Percentiles rank a stretch among this genome's conserved stretches.
Conservation (phyloP, 2,888 invertebrate genomes). For the Taphrorychus bicolor region DNA sequence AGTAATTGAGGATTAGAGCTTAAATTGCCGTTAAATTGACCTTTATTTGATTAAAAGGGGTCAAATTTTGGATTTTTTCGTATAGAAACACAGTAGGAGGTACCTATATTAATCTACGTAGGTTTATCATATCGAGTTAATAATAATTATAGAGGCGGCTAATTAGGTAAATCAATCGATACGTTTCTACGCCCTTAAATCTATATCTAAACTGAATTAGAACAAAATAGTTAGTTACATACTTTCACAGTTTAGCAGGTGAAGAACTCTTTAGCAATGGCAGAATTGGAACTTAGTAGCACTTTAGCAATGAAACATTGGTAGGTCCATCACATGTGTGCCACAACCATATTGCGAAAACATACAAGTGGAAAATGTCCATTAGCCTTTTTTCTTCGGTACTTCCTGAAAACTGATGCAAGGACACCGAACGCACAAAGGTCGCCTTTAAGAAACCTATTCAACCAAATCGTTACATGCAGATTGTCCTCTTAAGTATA, state of each 20-base stretch:
- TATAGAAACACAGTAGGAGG: no score
- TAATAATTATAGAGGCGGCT: no score
- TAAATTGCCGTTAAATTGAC: slow-evolving; percentile 26
- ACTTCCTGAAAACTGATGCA: slow-evolving; percentile 37
- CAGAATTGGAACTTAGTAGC: no score
- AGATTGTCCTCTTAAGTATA: slow-evolving; percentile 43
- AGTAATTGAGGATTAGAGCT: slow-evolving; percentile 21
- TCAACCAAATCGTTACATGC: slow-evolving; percentile 46
- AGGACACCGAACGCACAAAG: slow-evolving; percentile 36
- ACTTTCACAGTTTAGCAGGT: no score
- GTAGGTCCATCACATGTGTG: background rate
- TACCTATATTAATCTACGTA: no score
- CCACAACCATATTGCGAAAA: background rate
- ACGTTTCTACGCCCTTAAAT: no score
- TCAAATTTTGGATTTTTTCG: background rate
- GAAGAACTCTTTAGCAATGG: no score
- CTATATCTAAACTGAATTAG: no score
- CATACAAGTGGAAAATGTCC: slow-evolving; percentile 31
- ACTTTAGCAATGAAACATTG: no score
- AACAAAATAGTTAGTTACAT: no score
- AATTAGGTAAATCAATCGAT: no score
- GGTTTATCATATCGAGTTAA: no score
- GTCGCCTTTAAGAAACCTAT: slow-evolving; percentile 37
- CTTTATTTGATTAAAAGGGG: slow-evolving; percentile 6
- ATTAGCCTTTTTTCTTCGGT: slow-evolving; percentile 37